A percentile compares a stretch with the other conserved stretches of the same genome.
Evolutionary conservation across 2,888 invertebrate genomes (phyloP).

Genomic region (Andrena praecox): DNA sequence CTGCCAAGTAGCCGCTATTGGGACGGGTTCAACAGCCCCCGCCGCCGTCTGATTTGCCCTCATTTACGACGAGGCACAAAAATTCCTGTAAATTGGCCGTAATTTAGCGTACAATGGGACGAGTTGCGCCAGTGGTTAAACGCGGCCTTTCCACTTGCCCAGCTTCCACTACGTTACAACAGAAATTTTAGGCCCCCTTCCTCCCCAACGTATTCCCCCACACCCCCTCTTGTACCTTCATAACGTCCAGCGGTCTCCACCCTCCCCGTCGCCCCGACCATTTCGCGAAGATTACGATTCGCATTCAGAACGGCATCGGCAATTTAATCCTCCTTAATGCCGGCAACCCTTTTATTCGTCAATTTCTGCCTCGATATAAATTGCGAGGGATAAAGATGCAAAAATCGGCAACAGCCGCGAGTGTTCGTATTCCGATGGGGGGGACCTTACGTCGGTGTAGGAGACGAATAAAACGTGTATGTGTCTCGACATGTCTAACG

Average conservation of each 20-base stretch:
- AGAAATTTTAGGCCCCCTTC: slow-evolving; percentile 38
- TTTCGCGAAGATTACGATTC: slow-evolving; percentile 21
- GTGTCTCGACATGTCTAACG: not conserved
- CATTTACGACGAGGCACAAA: slow-evolving; percentile 78
- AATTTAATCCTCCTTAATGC: slow-evolving; percentile 19
- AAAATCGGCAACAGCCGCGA: not conserved
- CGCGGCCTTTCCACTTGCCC: slow-evolving; percentile 36
- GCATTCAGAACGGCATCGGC: slow-evolving; percentile 19
- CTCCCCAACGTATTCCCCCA: not conserved
- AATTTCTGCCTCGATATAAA: slow-evolving; percentile 23
- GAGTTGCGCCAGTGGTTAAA: slow-evolving; percentile 58
- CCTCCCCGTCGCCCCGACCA: not conserved
- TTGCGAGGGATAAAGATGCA: slow-evolving; percentile 3
- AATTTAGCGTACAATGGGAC: slow-evolving; percentile 73
- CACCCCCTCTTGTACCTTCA: not conserved
- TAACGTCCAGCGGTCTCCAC: not conserved
- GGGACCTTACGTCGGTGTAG: not conserved
- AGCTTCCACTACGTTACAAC: slow-evolving; percentile 16
- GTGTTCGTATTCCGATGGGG: not conserved
- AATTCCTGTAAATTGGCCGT: slow-evolving; percentile 81
- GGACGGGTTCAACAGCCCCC: slow-evolving; percentile 77
- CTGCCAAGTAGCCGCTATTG: slow-evolving; percentile 67
- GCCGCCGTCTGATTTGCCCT: slow-evolving; percentile 78
- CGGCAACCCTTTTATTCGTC: not conserved
- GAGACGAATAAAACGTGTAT: not conserved